Conservation (phyloP, 1,140 invertebrate species). For the Armadillidium nasatum region DNA sequence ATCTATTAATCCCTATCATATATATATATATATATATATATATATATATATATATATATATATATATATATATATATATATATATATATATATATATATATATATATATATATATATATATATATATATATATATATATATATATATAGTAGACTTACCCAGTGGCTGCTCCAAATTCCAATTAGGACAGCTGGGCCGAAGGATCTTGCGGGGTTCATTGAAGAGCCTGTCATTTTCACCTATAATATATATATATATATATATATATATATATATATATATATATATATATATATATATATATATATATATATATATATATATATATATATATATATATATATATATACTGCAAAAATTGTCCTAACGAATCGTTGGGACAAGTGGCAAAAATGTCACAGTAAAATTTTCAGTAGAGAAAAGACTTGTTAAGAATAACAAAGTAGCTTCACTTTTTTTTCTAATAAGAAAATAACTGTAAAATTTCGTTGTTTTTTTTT, state of each 20-base stretch:
- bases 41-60: slow-evolving; percentile 24
- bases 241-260: slow-evolving; percentile 49
- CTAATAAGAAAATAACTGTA: no score
- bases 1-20: no score
- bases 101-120: slow-evolving; percentile 23
- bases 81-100: slow-evolving; percentile 25
- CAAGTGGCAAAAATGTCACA: no score
- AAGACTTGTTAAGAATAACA: no score
- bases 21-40: no score
- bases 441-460: no score
- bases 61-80: slow-evolving; percentile 23
- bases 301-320: slow-evolving; percentile 20
- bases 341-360: no score
- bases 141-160: no score
- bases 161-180: slow-evolving; percentile 70
- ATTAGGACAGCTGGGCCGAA: slow-evolving; percentile 78
- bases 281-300: slow-evolving; percentile 8
- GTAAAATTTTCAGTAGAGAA: no score
- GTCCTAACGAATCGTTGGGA: no score
- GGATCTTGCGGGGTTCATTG: slow-evolving; percentile 83
- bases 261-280: no score
- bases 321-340: slow-evolving; percentile 22
- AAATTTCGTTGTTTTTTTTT: no score
- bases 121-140: neutral
- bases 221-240: slow-evolving; percentile 76